Conservation (phyloP, 1,140 invertebrate species). For the Drosophila funebris region DNA sequence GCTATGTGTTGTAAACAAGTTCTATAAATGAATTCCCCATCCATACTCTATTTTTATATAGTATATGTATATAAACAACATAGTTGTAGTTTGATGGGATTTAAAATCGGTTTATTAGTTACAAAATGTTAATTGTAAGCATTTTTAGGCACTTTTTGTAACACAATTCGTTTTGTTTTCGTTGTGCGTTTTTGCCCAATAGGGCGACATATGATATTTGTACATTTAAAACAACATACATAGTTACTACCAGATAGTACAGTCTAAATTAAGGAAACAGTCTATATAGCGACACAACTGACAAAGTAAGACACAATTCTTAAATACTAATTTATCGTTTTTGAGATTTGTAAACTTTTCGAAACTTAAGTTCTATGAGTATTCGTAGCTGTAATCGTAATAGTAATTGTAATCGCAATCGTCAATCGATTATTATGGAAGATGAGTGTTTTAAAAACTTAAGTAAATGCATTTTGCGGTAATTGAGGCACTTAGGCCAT, state of each 20-base stretch:
- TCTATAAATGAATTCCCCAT: neutral
- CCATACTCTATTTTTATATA: neutral
- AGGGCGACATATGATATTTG: constrained; percentile 36
- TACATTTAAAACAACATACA: constrained; percentile 56
- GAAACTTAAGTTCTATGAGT: constrained; percentile 62
- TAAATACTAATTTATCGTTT: neutral
- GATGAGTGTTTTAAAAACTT: constrained; percentile 51
- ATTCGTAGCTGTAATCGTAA: constrained; percentile 52
- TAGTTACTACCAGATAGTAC: neutral
- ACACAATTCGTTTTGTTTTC: constrained; percentile 33
- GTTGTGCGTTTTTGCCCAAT: constrained; percentile 36
- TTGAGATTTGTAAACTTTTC: constrained; percentile 25
- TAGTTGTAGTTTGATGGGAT: constrained; percentile 40
- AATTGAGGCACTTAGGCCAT: constrained; percentile 2
- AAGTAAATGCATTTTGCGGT: constrained; percentile 68
- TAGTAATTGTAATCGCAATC: constrained; percentile 61
- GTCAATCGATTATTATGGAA: constrained; percentile 30
- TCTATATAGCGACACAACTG: constrained; percentile 42
- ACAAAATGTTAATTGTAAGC: constrained; percentile 53
- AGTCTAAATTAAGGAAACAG: constrained; percentile 49
- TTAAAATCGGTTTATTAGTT: constrained; percentile 72
- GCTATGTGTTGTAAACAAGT: neutral
- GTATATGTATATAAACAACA: neutral
- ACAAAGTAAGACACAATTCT: neutral
- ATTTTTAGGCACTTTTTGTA: constrained; percentile 43